These are phyloP conservation scores for Antechinus stuartii DNA, from an alignment of 2,113 vertebrate species.

Conservation along the genomic window DNA sequence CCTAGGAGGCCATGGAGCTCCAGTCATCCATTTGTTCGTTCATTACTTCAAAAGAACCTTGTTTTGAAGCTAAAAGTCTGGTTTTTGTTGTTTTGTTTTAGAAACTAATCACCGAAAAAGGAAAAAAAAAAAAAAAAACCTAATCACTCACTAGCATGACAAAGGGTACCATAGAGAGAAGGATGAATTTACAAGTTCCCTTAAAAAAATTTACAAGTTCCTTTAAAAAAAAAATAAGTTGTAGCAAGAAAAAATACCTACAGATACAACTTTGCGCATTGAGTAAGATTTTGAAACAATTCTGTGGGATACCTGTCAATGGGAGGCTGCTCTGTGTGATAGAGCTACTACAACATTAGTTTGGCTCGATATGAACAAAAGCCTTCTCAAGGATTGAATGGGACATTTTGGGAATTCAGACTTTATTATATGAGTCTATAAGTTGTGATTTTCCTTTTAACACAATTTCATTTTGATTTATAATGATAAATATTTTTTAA, in stretches of 20 bases:
- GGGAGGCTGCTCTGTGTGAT: background rate
- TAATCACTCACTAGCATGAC: background rate
- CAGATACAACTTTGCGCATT: background rate
- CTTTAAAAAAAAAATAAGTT: background rate
- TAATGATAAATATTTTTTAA: background rate
- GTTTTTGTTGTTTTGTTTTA: background rate
- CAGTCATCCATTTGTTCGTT: no score
- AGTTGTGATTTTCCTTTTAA: background rate
- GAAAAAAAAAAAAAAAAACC: background rate
- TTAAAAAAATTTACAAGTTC: no score
- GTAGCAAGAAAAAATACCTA: background rate
- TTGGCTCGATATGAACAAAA: background rate
- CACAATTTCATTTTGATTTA: background rate
- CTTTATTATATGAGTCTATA: background rate
- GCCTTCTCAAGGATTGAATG: background rate
- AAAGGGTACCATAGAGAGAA: background rate
- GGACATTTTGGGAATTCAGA: background rate
- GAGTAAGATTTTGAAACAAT: background rate
- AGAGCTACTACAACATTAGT: background rate
- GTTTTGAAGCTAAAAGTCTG: background rate
- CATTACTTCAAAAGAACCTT: background rate
- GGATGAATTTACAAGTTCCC: background rate
- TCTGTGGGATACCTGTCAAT: background rate
- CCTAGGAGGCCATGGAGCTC: background rate
- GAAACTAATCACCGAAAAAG: background rate